A percentile compares a stretch with the other conserved stretches of the same genome.
phyloP scores from a whole-genome alignment of 2,113 vertebrate genomes.

The Callipepla squamata region DNA sequence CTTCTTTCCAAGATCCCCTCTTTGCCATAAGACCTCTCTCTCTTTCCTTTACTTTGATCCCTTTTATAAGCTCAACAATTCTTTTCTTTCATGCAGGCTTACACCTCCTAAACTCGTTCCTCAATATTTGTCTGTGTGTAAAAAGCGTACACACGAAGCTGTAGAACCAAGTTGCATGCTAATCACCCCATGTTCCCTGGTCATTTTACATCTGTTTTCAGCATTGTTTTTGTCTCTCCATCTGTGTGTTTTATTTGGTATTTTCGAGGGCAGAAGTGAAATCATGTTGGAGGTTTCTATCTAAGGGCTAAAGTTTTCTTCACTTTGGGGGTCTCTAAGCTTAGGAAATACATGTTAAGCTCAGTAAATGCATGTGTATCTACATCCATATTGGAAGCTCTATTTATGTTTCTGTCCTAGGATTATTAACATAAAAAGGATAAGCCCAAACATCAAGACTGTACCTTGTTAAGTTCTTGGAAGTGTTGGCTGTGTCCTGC shows the following conservation, averaged over 20 bases:
- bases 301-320: neutral
- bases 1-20: neutral
- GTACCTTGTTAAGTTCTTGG: neutral
- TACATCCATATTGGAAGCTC: neutral
- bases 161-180: neutral
- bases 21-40: neutral
- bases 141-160: neutral
- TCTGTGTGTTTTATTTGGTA: neutral
- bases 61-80: neutral
- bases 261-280: neutral
- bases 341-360: neutral
- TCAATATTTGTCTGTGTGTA: neutral
- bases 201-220: constrained; percentile 22
- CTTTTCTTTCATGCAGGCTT: neutral
- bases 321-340: neutral
- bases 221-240: neutral
- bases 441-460: neutral
- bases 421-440: neutral
- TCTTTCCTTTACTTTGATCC: constrained; percentile 6
- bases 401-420: neutral
- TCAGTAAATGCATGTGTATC: neutral
- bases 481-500: neutral
- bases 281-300: neutral
- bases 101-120: neutral
- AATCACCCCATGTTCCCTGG: neutral